Base-by-base conservation (phyloP, 1,140 invertebrate species). In the Trissolcus basalis region DNA sequence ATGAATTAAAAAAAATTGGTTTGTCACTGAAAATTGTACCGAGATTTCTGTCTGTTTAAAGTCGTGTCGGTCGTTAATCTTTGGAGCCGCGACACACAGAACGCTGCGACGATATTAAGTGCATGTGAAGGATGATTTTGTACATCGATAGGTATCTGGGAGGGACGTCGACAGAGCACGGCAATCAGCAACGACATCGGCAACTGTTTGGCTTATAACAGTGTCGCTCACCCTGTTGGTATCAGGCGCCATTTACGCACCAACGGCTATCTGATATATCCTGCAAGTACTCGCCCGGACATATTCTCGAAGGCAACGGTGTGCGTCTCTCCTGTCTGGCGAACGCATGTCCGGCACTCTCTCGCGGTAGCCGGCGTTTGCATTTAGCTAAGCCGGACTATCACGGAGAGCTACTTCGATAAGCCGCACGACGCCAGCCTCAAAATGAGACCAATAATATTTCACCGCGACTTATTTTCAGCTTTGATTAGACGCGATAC, bases 241-340 rank as follows among this genome's bases (percentile, higher is more conserved):
- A 74, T 72, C 69, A 75, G 76, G 67, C 73, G 79, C 68, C 76
- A 78, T 78, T 78, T 74, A 78, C 69, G 55, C 70, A 73, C 74
- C 33, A 59, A 49, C 64, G 53, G 35, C 48, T 73, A 73, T 70
- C 76, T 70, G 76, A 69, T 78, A 60, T 70, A 78, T 70, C 59
- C 59, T 53, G 60, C 39, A 45, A 39, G n/a, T 53, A 63, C 61
- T 14, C 27, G 41, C 59, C 54, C 48, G 44, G 36, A 74, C 71
- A 54, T 9, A 45, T 19, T 33, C 12, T 41, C 32, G 43, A 27
- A 27, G 2, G 49, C 44, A 39, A 39, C 47, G 45, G 64, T 68
- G 56, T 67, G 67, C 32, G 54, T 69, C 51, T 60, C 63, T 47
- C 45, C 54, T 50, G 65, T 64, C 73, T 60, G 41, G 48, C 71